Conservation (phyloP, 1,140 invertebrate species). For the Dinoponera quadriceps region DNA sequence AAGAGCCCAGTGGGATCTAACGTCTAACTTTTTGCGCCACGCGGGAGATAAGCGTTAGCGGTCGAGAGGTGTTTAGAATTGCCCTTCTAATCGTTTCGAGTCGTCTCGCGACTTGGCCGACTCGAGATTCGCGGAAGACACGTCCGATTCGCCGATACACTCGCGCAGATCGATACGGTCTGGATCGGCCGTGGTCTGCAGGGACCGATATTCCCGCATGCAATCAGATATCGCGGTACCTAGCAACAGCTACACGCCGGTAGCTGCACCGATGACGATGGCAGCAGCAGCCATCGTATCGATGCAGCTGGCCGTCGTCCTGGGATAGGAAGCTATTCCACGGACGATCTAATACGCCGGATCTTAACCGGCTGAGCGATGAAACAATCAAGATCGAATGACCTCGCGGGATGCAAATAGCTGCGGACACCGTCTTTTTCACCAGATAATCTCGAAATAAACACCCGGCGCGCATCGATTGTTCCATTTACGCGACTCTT, state of each 20-base stretch:
- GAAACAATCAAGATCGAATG: slow-evolving; percentile 42
- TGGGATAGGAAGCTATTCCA: slow-evolving; percentile 16
- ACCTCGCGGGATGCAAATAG: slow-evolving; percentile 14
- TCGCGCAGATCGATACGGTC: slow-evolving; percentile 49
- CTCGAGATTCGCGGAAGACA: slow-evolving; percentile 42
- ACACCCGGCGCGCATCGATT: background rate
- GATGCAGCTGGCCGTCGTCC: slow-evolving; percentile 64
- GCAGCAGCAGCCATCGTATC: slow-evolving; percentile 61
- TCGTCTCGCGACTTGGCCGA: background rate
- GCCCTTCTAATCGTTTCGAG: background rate
- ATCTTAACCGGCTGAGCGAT: slow-evolving; percentile 43
- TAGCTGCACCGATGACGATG: slow-evolving; percentile 42
- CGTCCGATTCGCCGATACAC: slow-evolving; percentile 43
- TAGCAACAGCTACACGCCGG: slow-evolving; percentile 64
- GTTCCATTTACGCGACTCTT: slow-evolving; percentile 6
- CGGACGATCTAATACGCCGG: slow-evolving; percentile 16
- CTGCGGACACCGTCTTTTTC: background rate
- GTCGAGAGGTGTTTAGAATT: slow-evolving; percentile 14
- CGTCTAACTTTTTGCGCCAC: background rate
- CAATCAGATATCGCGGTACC: slow-evolving; percentile 71
- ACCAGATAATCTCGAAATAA: slow-evolving; percentile 11
- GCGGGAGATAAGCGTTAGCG: slow-evolving; percentile 25
- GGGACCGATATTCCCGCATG: slow-evolving; percentile 72
- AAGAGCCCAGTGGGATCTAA: too few relatives aligned
- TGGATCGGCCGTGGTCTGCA: slow-evolving; percentile 42